phyloP scores from a whole-genome alignment of 2,797 vertebrate genomes.

The Molossus molossus region DNA sequence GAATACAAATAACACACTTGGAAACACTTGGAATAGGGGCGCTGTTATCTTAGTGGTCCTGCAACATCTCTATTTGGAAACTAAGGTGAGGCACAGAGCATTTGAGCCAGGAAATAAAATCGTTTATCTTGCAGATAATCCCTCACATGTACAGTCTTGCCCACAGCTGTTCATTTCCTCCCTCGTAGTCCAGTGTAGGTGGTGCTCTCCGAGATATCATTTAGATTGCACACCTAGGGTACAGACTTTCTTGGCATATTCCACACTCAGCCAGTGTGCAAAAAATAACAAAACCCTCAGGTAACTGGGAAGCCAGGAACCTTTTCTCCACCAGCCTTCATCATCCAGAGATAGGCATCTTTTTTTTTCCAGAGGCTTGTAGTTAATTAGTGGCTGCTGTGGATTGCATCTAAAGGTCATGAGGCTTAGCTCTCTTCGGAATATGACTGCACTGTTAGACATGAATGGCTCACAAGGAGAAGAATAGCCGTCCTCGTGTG shows the following conservation, averaged over 20 bases:
- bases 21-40: background rate
- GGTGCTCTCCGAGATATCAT: constrained; percentile 38
- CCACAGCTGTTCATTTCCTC: background rate
- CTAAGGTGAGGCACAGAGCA: background rate
- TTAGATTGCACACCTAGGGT: constrained; percentile 11
- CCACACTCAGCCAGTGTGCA: background rate
- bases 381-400: constrained; percentile 54
- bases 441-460: background rate
- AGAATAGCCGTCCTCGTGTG: background rate
- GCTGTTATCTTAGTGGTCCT: background rate
- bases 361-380: background rate
- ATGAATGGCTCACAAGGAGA: background rate
- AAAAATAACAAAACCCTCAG: background rate
- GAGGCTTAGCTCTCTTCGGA: constrained; percentile 2
- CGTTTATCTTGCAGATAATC: background rate
- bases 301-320: background rate
- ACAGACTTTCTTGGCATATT: constrained; percentile 27
- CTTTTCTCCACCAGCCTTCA: background rate
- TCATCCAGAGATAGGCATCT: background rate
- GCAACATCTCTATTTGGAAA: background rate
- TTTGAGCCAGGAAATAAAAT: constrained; percentile 41
- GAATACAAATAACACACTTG: background rate
- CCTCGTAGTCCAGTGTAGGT: background rate
- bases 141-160: background rate
- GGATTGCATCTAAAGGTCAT: background rate